Percentiles rank a stretch among this genome's conserved stretches.
phyloP scores from a whole-genome alignment of 2,113 vertebrate species.

The Hyperopisus bebe region DNA sequence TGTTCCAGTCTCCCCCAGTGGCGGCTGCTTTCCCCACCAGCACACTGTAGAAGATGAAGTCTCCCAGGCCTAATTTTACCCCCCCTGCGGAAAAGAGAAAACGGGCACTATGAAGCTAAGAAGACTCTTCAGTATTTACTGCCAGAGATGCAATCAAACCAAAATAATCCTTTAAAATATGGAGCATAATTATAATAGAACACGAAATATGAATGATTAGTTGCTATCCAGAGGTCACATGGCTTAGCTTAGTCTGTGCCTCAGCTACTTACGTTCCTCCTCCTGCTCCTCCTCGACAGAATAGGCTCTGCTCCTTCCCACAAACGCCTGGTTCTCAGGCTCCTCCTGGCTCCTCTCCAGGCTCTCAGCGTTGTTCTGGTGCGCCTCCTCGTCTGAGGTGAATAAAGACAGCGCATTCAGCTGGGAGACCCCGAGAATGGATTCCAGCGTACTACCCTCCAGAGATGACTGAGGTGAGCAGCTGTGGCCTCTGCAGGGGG shows the following conservation, averaged over 20 bases:
- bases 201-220: not conserved
- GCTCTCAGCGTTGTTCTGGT: slow-evolving; percentile 47
- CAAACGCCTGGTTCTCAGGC: slow-evolving; percentile 41
- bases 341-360: slow-evolving; percentile 45
- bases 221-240: not conserved
- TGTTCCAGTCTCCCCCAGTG: slow-evolving; percentile 92
- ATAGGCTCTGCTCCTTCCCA: slow-evolving; percentile 32
- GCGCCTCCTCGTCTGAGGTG: slow-evolving; percentile 63
- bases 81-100: slow-evolving; percentile 63
- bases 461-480: not conserved
- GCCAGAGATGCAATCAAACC: not conserved
- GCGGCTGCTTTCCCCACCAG: slow-evolving; percentile 93
- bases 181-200: not conserved
- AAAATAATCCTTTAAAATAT: not conserved
- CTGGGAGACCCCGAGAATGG: not conserved
- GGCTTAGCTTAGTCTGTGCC: not conserved
- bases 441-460: not conserved
- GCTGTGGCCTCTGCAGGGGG: not conserved
- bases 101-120: not conserved
- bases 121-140: not conserved
- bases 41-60: slow-evolving; percentile 99
- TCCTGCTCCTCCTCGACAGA: slow-evolving; percentile 69
- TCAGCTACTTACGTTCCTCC: slow-evolving; percentile 78
- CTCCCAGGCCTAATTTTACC: slow-evolving; percentile 92
- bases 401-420: not conserved